Percentiles rank a stretch among this genome's conserved stretches.
These are phyloP conservation scores for Chlamydotis undulata DNA, from an alignment of 2,113 vertebrate species.

Conservation along the genomic window DNA sequence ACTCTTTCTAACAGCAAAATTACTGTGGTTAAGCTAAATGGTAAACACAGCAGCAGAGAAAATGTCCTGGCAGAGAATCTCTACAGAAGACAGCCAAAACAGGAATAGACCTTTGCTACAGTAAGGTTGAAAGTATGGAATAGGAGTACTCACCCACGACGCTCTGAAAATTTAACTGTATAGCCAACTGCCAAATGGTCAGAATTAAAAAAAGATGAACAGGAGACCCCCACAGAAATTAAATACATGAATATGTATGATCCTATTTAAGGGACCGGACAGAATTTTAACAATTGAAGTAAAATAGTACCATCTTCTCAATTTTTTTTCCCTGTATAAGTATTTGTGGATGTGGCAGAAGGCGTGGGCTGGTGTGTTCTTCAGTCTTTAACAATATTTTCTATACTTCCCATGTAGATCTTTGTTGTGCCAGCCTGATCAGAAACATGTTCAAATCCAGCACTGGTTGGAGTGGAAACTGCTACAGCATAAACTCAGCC, in stretches of 20 bases:
- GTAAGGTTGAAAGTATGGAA: background rate
- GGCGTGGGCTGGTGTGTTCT: too few species aligned
- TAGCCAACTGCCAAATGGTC: background rate
- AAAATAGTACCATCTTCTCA: background rate
- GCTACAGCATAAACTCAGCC: background rate
- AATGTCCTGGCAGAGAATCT: background rate
- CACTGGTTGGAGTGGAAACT: background rate
- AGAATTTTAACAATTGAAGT: background rate
- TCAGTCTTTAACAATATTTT: background rate
- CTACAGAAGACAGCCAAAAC: background rate
- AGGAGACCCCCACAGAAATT: background rate
- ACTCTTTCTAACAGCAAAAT: background rate
- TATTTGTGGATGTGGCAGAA: background rate
- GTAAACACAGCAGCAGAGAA: background rate
- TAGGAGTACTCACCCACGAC: rapidly evolving
- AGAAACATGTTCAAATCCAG: background rate
- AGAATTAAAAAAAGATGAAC: background rate
- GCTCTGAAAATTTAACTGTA: background rate
- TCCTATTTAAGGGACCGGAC: background rate
- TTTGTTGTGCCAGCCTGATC: background rate
- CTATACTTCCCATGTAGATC: background rate
- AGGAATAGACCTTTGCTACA: background rate
- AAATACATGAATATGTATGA: background rate
- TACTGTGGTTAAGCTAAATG: background rate
- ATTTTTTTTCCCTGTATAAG: background rate